These are phyloP conservation scores for Falco cherrug DNA, from an alignment of 2,797 vertebrate species.

Conservation along the genomic window DNA sequence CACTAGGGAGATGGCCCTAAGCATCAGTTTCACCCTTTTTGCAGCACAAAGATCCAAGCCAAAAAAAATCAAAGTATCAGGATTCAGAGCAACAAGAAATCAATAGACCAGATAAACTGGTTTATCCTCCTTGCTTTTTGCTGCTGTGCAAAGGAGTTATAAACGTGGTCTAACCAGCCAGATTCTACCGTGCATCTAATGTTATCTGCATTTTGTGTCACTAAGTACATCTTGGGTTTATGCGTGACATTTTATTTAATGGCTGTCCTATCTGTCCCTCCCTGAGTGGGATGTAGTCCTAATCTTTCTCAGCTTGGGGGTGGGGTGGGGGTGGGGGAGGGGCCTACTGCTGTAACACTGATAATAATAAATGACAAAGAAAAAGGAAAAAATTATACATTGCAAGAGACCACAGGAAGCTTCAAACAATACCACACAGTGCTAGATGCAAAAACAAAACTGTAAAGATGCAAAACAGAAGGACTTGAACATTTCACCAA, in stretches of 20 bases:
- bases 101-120: conserved; percentile 66
- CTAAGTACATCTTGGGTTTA: background rate
- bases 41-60: conserved; percentile 35
- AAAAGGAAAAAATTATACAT: background rate
- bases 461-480: background rate
- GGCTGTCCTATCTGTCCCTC: background rate
- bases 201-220: conserved; percentile 1
- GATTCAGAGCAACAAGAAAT: conserved; percentile 58
- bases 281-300: background rate
- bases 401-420: background rate
- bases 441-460: background rate
- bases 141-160: conserved; percentile 8
- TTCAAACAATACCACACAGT: background rate
- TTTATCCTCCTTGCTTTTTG: conserved; percentile 1
- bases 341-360: background rate
- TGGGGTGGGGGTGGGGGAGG: background rate
- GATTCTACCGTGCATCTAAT: conserved; percentile 12
- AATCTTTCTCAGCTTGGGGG: background rate
- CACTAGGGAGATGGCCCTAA: conserved; percentile 26
- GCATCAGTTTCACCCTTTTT: conserved; percentile 51
- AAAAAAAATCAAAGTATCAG: conserved; percentile 51
- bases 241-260: background rate
- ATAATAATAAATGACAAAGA: background rate
- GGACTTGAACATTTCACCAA: background rate
- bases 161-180: conserved; percentile 4